Base-by-base conservation (phyloP, 2,888 invertebrate species). In the Pterostichus madidus region DNA sequence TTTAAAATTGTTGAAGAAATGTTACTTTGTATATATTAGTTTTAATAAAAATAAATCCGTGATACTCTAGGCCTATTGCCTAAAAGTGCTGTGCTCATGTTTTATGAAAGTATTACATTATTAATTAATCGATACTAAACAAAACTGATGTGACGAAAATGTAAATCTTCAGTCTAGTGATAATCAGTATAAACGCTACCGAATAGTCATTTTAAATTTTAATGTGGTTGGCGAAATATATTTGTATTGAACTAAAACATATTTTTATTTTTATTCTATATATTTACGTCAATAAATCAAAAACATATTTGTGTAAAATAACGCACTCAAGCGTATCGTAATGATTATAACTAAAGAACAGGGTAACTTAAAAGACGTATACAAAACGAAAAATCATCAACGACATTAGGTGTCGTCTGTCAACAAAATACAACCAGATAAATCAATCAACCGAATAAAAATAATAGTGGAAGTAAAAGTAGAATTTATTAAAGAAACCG, bases 1-100 rank as follows among this genome's bases (percentile, higher is more conserved):
- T 77, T 68, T 77, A 75, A 80, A 81, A 81, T 81, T 83, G 83
- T 83, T 83, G 49, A 81, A 75, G 49, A 81, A 81, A 56, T 81
- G 77, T 83, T 83, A 83, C 76, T 83, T 83, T 83, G 77, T 83
- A 64, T 77, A 83, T 52, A 64, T 83, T 83, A 83, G 68, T 77
- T 56, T 80, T 77, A 77, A 77, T 77, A 83, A 61, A 76, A 82
- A 68, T 64, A 71, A 75, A 81, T 81, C 81, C 81, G 83, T 83
- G 83, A 83, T 83, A 83, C 83, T 83, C 61, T 83, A 83, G 83
- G 83, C 83, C 83, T 83, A 83, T 83, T 83, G 83, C 83, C 83
- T 83, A 76, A 44, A 83, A 83, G 83, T 83, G 83, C 83, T 83
- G 83, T 83, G 83, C 83, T 83, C 83, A 83, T 83, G 77, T 83